A percentile compares a stretch with the other conserved stretches of the same genome.
Evolutionary conservation across 2,888 invertebrate genomes (phyloP).

Genomic region (Cactoblastis cactorum): DNA sequence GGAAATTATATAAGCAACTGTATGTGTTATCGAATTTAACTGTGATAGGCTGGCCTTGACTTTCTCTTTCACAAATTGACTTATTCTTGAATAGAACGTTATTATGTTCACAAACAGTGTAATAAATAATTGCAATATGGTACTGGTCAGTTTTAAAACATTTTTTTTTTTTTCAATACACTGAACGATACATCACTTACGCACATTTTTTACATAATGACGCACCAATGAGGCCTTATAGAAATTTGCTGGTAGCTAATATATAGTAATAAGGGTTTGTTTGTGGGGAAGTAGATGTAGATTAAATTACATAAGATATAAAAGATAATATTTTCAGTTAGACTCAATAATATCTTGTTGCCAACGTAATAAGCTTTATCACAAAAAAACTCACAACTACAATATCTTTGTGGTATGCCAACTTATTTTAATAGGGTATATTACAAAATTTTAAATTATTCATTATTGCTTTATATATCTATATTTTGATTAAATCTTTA

Average conservation of each 20-base stretch:
- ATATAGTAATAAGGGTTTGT: not conserved
- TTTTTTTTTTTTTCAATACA: too few species aligned
- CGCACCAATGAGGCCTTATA: constrained; percentile 4
- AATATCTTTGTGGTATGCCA: too few species aligned
- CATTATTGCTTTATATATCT: too few species aligned
- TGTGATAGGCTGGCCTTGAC: constrained; percentile 47
- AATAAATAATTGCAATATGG: not conserved
- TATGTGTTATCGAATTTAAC: constrained; percentile 41
- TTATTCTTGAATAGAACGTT: not conserved
- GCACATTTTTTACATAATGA: not conserved
- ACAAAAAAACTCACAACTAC: too few species aligned
- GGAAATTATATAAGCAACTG: not conserved
- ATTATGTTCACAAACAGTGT: not conserved
- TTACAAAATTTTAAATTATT: too few species aligned
- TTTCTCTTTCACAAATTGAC: constrained; percentile 10
- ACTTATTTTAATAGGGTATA: too few species aligned
- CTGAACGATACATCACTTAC: too few species aligned
- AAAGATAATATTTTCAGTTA: too few species aligned
- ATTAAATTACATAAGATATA: too few species aligned
- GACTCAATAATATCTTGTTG: too few species aligned
- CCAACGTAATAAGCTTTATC: too few species aligned
- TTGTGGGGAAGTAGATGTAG: not conserved
- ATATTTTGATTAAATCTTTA: too few species aligned
- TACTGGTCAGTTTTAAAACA: not conserved
- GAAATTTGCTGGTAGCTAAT: constrained; percentile 1